Evolutionary conservation across 2,888 invertebrate genomes (phyloP), one percentile per base, ranked within the genome.

Genomic region (Panzeria rudis): DNA sequence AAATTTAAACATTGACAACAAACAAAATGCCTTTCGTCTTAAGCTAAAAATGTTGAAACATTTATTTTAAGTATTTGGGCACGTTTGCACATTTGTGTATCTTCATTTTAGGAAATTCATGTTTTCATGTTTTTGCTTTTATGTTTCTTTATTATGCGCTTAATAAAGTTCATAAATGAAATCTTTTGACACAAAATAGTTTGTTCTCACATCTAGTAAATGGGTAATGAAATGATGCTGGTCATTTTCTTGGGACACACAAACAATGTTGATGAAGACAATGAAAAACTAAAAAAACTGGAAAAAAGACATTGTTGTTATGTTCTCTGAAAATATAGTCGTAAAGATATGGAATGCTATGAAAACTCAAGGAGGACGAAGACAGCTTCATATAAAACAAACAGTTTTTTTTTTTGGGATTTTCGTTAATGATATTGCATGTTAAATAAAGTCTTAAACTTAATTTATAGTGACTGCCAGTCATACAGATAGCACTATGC

Each of bases 81-180:
- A 15, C 25, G 3, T 29, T 29, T 25, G n/a, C n/a, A n/a, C n/a
- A n/a, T 9, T 54, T 54, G 25, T 29, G 5, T 25, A 23, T 29
- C 5, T 41, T 6, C 38, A 25, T 25, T 29, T 29, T 29, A 29
- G 29, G 3, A 29, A 29, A 47, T 29, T 15, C 3, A 7, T 15
- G 44, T 29, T 5, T 9, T 17, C 13, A 29, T 38, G 7, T 44
- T 23, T 66, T 44, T 44, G 13, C 44, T 72, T 38, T 44, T 64
- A 23, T 59, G n/a, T 59, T 47, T 62, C 29, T 47, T 20, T 47
- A 54, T 44, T 81, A 75, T 66, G 59, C 73, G 72, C 81, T 75
- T 61, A 81, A 75, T 75, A 68, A 75, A 81, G 52, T 66, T 68
- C 68, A 75, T 75, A 81, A 75, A 68, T 68, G 61, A 56, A 75